Conservation (phyloP, 2,797 vertebrate genomes). For the Carduelis carduelis region DNA sequence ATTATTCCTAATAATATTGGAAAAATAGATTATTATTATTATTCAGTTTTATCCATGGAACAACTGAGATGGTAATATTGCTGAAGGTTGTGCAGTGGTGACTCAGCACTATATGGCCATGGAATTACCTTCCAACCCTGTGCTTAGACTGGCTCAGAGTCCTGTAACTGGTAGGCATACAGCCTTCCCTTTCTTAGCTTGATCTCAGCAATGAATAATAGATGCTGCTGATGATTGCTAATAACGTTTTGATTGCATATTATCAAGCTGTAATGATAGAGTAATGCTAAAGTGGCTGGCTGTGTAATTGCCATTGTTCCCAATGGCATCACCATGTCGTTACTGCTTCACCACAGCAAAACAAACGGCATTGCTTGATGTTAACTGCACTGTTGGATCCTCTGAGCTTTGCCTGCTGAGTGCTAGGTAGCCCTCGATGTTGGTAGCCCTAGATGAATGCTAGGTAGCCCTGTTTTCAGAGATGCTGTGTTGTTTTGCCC, state of each 20-base stretch:
- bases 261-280: slow-evolving; percentile 15
- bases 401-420: background rate
- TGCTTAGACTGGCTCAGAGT: background rate
- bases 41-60: background rate
- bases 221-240: slow-evolving; percentile 11
- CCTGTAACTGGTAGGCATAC: background rate
- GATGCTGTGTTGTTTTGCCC: background rate
- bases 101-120: background rate
- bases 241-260: slow-evolving; percentile 60
- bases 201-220: slow-evolving; percentile 29
- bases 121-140: background rate
- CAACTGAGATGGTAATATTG: background rate
- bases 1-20: background rate
- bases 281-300: background rate
- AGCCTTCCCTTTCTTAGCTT: background rate
- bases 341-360: background rate
- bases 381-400: background rate
- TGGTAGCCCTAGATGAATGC: background rate
- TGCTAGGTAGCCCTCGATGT: background rate
- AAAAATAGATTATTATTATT: background rate
- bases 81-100: background rate
- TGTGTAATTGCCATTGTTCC: slow-evolving; percentile 47
- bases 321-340: background rate
- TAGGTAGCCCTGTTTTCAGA: background rate
- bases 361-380: background rate